Evolutionary conservation across 1,140 invertebrate genomes (phyloP), one percentile per base, ranked within the genome.

Genomic region (Dendroctonus ponderosae): DNA sequence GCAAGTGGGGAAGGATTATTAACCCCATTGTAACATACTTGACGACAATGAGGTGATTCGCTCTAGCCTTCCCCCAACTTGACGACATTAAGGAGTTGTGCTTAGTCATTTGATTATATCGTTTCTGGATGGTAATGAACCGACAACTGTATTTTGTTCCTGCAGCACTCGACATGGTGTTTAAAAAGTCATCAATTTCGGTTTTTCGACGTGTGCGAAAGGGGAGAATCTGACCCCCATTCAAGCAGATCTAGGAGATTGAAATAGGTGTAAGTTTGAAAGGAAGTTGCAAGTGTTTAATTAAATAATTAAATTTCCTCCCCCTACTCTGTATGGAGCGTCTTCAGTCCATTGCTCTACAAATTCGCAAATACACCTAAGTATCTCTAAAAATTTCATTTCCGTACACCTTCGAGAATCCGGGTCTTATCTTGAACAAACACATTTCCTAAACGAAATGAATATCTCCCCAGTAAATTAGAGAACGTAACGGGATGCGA

Each of bases 61-160:
- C 41, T 58, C 37, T 62, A 42, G 48, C 44, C 5, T 39, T 52
- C 38, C 60, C 60, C 60, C 50, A 62, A 52, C 48, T 62, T 62
- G 52, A 62, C 41, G 60, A 62, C 49, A 52, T 62, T 62, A 49
- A 62, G 60, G 49, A 62, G 48, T 52, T 62, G 56, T 58, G 60
- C 60, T 40, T 62, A 62, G 48, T 62, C 60, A 62, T 62, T 62
- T 62, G 60, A 62, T 62, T 62, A 62, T 62, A 52, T 42, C 50
- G 60, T 62, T 52, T 62, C 60, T 40, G 12, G 49, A 51, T 62
- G 60, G 60, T 62, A 62, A 62, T 62, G 60, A 62, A 62, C 38
- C 60, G 60, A 51, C 44, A 39, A 60, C 44, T 49, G n/a, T 60
- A 26, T 26, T 26, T 26, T 26, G 26, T 26, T 26, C 38, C 40